A percentile compares a stretch with the other conserved stretches of the same genome.
Conservation (phyloP, 2,113 vertebrate genomes). For the Ptilorrhoa leucosticta region DNA sequence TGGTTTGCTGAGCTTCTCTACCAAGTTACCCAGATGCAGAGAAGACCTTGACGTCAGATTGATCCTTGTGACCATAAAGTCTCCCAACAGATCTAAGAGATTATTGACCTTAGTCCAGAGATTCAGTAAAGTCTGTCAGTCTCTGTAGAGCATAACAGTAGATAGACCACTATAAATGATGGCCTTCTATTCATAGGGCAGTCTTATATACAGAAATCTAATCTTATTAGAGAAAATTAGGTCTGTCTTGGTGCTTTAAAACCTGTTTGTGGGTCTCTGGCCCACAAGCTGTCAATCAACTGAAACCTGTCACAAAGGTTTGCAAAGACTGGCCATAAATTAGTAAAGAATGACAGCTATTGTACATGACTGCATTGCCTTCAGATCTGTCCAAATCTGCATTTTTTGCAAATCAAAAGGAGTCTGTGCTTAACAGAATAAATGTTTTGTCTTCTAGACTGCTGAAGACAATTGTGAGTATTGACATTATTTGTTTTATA, state of each 20-base stretch:
- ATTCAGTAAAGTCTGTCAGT: not conserved
- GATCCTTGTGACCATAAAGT: not conserved
- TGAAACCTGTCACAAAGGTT: not conserved
- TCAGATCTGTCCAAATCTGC: not conserved
- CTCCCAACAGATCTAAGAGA: not conserved
- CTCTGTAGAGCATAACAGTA: not conserved
- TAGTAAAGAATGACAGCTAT: not conserved
- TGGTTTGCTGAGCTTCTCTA: not conserved
- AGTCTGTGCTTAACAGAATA: not conserved
- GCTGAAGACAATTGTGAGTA: not conserved
- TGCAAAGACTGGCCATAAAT: not conserved
- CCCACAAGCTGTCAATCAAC: not conserved
- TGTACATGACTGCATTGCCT: not conserved
- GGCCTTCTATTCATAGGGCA: not conserved
- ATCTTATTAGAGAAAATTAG: not conserved
- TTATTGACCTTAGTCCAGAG: not conserved
- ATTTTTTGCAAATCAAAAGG: not conserved
- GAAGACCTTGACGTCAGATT: not conserved
- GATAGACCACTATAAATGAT: not conserved
- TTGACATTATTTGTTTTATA: not conserved
- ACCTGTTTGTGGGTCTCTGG: not conserved
- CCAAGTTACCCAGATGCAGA: not conserved
- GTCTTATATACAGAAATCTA: not conserved
- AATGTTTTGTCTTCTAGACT: not conserved
- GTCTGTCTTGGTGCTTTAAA: not conserved